Evolutionary conservation across 2,797 vertebrate genomes (phyloP).

Genomic region (Pantherophis vulpinus): DNA sequence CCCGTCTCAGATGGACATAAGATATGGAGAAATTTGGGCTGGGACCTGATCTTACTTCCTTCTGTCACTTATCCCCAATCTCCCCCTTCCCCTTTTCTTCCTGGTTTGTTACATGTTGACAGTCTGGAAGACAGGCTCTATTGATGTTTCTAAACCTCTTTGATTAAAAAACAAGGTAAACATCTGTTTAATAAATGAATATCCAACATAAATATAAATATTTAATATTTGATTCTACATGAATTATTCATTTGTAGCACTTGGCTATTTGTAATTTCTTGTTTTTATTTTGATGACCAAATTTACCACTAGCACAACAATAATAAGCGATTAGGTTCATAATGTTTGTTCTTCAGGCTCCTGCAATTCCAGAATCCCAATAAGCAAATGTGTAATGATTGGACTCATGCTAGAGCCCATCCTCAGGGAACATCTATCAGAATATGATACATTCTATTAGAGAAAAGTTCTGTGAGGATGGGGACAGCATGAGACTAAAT

Average conservation of each 20-base stretch:
- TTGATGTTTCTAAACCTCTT: not conserved
- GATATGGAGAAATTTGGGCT: not conserved
- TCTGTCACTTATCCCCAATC: not conserved
- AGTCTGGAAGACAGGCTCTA: not conserved
- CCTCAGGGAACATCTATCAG: not conserved
- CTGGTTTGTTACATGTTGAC: not conserved
- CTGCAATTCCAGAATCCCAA: not conserved
- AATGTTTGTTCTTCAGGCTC: not conserved
- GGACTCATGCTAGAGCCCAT: not conserved
- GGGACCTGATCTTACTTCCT: not conserved
- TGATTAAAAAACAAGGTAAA: not conserved
- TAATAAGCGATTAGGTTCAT: not conserved
- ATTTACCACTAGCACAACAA: not conserved
- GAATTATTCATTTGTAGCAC: not conserved
- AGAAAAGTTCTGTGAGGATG: not conserved
- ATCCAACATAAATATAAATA: not conserved
- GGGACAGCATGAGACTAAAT: not conserved
- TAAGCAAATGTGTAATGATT: not conserved
- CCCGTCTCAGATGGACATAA: not conserved
- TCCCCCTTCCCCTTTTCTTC: not conserved
- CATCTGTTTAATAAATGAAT: not conserved
- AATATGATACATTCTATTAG: not conserved
- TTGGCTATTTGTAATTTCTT: not conserved
- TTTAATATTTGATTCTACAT: not conserved
- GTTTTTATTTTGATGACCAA: not conserved